phyloP scores from a whole-genome alignment of 2,113 vertebrate genomes.

The Cepphus grylle region DNA sequence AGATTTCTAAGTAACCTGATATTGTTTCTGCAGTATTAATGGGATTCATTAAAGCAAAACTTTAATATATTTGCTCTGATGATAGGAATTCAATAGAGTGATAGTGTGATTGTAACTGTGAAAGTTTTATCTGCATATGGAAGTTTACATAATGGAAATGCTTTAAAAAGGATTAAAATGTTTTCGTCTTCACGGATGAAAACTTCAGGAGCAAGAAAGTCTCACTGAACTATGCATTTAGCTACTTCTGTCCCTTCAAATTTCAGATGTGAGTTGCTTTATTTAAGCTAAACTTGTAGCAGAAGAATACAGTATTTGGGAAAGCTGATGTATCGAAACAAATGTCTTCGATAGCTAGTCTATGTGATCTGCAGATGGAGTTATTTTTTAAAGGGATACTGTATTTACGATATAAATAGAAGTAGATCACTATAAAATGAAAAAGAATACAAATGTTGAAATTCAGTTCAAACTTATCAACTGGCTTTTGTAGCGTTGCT shows the following conservation, averaged over 20 bases:
- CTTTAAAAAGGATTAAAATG: not conserved
- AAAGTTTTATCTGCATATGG: not conserved
- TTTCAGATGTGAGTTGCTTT: not conserved
- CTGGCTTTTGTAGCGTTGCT: not conserved
- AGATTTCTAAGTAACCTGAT: not conserved
- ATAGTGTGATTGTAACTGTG: not conserved
- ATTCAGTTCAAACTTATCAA: not conserved
- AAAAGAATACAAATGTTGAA: not conserved
- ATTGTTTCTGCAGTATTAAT: not conserved
- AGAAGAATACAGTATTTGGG: not conserved
- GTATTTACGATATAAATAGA: not conserved
- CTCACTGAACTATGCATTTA: not conserved
- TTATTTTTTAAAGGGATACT: not conserved
- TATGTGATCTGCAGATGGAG: not conserved
- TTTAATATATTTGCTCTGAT: not conserved
- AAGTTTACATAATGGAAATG: not conserved
- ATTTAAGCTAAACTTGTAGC: not conserved
- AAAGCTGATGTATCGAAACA: not conserved
- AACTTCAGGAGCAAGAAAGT: not conserved
- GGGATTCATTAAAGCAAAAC: not conserved
- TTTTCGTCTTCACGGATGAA: not conserved
- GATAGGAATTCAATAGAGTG: not conserved
- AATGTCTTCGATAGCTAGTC: not conserved
- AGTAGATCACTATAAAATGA: not conserved
- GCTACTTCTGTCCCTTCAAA: not conserved